These are phyloP conservation scores for Tachypleus tridentatus DNA, from an alignment of 1,140 invertebrate species.

Conservation along the genomic window DNA sequence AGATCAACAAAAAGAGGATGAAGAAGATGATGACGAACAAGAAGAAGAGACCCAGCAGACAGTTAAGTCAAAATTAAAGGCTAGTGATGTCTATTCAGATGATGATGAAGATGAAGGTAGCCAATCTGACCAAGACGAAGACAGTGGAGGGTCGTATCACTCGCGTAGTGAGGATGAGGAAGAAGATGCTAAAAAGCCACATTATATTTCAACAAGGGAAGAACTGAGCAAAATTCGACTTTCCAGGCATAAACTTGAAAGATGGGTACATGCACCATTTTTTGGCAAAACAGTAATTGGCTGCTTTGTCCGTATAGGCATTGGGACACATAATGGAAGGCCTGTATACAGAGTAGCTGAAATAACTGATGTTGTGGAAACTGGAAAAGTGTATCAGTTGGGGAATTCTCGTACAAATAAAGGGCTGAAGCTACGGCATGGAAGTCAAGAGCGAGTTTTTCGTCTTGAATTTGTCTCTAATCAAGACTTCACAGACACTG, in stretches of 20 bases:
- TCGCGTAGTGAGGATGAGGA: conserved; percentile 23
- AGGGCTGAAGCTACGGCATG: conserved; percentile 57
- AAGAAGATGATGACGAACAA: conserved; percentile 39
- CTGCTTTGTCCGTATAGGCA: conserved; percentile 92
- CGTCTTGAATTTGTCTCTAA: conserved; percentile 96
- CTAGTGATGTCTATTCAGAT: conserved; percentile 90
- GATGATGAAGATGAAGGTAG: conserved; percentile 49
- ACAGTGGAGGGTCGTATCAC: conserved; percentile 23
- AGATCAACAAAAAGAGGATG: conserved; percentile 43
- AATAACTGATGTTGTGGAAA: conserved; percentile 88
- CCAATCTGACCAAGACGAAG: conserved; percentile 22
- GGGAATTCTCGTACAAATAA: conserved; percentile 89
- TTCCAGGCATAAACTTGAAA: conserved; percentile 83
- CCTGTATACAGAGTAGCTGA: conserved; percentile 91
- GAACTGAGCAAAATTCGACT: conserved; percentile 78
- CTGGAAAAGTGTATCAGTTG: conserved; percentile 84
- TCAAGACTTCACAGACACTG: conserved; percentile 81
- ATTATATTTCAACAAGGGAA: conserved; percentile 55
- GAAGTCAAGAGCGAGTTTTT: conserved; percentile 80
- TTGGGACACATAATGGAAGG: conserved; percentile 77
- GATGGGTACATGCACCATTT: conserved; percentile 91
- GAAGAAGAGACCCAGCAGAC: conserved; percentile 33
- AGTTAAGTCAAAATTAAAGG: conserved; percentile 56
- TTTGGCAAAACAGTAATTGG: conserved; percentile 79
- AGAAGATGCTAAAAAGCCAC: conserved; percentile 9